These are phyloP conservation scores for Uria aalge DNA, from an alignment of 2,113 vertebrate species.

Conservation along the genomic window DNA sequence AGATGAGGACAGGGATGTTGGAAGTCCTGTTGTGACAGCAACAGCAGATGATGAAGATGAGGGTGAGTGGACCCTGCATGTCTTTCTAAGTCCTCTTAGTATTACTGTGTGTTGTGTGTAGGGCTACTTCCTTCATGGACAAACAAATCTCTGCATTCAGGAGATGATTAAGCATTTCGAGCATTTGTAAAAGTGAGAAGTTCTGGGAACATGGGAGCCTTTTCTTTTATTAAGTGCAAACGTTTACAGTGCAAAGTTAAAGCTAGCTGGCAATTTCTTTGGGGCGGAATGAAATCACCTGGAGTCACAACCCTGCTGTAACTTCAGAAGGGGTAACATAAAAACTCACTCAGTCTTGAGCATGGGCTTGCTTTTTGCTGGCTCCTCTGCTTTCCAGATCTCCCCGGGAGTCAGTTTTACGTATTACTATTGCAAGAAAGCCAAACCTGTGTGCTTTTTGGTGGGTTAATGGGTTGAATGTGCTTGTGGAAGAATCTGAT, in stretches of 20 bases:
- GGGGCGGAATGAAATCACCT: background rate
- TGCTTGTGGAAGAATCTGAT: background rate
- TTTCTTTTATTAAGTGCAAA: background rate
- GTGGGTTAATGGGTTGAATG: background rate
- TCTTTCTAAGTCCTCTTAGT: background rate
- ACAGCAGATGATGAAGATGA: slow-evolving; percentile 88
- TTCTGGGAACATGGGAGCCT: background rate
- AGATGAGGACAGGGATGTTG: slow-evolving; percentile 87
- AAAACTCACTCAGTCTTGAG: background rate
- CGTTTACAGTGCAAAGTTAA: background rate
- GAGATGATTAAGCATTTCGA: background rate
- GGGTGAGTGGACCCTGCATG: slow-evolving; percentile 68
- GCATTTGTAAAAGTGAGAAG: background rate
- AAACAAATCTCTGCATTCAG: background rate
- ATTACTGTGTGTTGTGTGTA: background rate
- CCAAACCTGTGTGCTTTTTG: background rate
- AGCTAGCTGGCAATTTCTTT: background rate
- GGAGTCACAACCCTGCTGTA: background rate
- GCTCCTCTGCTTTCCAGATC: background rate
- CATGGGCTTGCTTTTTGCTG: background rate
- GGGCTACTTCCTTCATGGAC: background rate
- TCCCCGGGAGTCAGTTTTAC: background rate
- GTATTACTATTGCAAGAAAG: background rate
- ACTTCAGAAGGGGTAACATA: background rate
- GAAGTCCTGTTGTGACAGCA: slow-evolving; percentile 83